A percentile compares a stretch with the other conserved stretches of the same genome.
Conservation (phyloP, 2,797 vertebrate species). For the Heterohyrax brucei region DNA sequence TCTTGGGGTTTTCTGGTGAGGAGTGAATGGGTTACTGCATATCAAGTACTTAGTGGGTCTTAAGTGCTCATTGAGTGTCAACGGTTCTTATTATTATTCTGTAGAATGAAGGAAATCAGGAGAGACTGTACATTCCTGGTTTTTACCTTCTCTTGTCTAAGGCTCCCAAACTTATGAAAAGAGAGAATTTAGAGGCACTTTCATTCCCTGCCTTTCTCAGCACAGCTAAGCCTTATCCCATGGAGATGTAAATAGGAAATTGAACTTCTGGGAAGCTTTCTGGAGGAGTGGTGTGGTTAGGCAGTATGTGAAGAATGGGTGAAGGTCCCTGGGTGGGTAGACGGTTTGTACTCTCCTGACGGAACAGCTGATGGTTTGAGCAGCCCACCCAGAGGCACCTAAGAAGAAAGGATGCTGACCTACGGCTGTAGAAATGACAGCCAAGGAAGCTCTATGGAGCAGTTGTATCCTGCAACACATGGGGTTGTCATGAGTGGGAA, state of each 20-base stretch:
- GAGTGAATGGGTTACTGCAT: not conserved
- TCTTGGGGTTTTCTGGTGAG: not conserved
- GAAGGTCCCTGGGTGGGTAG: no score
- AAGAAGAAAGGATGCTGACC: no score
- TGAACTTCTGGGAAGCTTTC: not conserved
- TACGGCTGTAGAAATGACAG: not conserved
- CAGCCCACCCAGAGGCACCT: not conserved
- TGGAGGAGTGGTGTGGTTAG: not conserved
- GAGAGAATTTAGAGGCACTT: not conserved
- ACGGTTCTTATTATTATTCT: not conserved
- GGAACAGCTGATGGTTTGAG: not conserved
- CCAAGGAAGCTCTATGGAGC: no score
- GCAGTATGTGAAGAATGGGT: not conserved
- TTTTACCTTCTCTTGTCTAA: not conserved
- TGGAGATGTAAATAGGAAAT: not conserved
- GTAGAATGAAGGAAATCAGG: not conserved
- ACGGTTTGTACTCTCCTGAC: not conserved
- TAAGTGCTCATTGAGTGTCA: not conserved
- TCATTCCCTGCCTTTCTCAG: not conserved
- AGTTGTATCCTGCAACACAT: no score
- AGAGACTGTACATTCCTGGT: not conserved
- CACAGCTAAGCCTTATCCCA: not conserved
- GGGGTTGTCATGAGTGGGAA: no score
- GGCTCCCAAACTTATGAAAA: not conserved
- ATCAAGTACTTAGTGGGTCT: not conserved